Evolutionary conservation across 1,140 invertebrate species (phyloP).

Genomic region (Pseudomyrmex concolor): DNA sequence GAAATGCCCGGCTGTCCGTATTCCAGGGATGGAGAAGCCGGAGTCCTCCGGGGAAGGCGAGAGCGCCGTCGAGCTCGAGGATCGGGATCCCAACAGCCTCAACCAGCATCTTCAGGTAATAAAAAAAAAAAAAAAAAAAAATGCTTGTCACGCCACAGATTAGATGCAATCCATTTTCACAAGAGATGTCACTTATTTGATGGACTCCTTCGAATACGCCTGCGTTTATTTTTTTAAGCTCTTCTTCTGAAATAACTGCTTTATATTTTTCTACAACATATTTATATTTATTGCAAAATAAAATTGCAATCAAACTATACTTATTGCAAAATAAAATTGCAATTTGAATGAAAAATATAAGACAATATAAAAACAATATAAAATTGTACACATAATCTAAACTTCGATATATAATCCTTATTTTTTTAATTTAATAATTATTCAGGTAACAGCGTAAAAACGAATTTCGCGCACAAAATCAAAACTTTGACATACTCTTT

Average conservation of each 20-base stretch:
- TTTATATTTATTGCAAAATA: not conserved
- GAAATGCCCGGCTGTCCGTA: constrained; percentile 71
- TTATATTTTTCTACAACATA: not conserved
- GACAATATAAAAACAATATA: too few relatives aligned
- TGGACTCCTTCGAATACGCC: not conserved
- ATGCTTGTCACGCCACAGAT: too few relatives aligned
- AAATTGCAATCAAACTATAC: not conserved
- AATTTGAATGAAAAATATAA: not conserved
- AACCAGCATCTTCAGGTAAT: constrained; percentile 89
- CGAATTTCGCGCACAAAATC: too few relatives aligned
- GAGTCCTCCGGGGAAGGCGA: constrained; percentile 82
- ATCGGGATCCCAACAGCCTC: constrained; percentile 89
- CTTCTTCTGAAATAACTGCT: not conserved
- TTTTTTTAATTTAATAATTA: too few relatives aligned
- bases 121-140: constrained; percentile 6
- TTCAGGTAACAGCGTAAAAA: too few relatives aligned
- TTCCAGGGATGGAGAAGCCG: constrained; percentile 82
- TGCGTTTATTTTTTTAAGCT: not conserved
- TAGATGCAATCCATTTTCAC: not conserved
- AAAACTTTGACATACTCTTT: too few relatives aligned
- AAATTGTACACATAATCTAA: too few relatives aligned
- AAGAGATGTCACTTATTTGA: not conserved
- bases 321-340: not conserved
- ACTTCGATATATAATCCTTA: too few relatives aligned
- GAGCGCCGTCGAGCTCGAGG: constrained; percentile 86